Percentiles rank a stretch among this genome's conserved stretches.
Conservation (phyloP, 2,113 vertebrate genomes). For the Micromys minutus region DNA sequence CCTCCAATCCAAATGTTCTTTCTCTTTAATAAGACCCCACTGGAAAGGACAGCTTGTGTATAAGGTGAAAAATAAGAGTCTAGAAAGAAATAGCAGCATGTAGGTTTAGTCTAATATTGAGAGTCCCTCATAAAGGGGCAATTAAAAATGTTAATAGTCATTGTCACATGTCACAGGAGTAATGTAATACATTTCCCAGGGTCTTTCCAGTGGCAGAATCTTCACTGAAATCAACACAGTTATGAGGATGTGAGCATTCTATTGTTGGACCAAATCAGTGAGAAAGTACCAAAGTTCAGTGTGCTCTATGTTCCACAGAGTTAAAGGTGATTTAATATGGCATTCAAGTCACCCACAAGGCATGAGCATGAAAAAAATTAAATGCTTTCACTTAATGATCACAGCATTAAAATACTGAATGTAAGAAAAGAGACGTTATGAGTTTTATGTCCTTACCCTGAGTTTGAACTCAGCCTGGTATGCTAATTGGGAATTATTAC, state of each 20-base stretch:
- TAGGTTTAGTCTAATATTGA: slow-evolving; percentile 26
- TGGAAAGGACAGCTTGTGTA: slow-evolving; percentile 24
- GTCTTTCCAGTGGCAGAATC: neutral
- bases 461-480: slow-evolving; percentile 67
- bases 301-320: neutral
- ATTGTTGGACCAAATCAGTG: neutral
- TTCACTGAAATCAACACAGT: neutral
- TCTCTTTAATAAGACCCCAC: neutral
- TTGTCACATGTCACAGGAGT: neutral
- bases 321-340: slow-evolving; percentile 10
- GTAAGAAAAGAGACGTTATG: neutral
- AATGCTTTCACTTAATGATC: slow-evolving; percentile 63
- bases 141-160: slow-evolving; percentile 42
- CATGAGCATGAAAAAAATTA: slow-evolving; percentile 24
- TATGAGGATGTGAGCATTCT: neutral
- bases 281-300: neutral
- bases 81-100: neutral
- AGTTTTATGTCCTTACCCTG: slow-evolving; percentile 66
- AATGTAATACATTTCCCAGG: slow-evolving; percentile 17
- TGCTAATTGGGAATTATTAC: slow-evolving; percentile 73
- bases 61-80: neutral
- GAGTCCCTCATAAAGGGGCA: slow-evolving; percentile 16
- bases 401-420: neutral
- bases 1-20: neutral
- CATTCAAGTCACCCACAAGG: slow-evolving; percentile 41